Evolutionary conservation across 2,113 vertebrate genomes (phyloP).

Genomic region (Halichoerus grypus): DNA sequence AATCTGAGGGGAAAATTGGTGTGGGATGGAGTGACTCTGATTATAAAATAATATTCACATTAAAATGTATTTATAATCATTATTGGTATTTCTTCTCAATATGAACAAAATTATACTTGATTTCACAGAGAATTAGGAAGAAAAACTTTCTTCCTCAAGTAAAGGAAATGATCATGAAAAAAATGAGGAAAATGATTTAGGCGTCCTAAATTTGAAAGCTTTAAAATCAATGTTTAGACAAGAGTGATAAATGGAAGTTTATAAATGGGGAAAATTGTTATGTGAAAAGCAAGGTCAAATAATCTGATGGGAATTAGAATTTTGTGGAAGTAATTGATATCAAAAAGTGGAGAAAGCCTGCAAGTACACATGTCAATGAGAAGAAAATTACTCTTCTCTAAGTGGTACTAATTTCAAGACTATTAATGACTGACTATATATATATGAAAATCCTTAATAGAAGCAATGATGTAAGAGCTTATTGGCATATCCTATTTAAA

Average conservation of each 20-base stretch:
- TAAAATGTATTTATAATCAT: slow-evolving; percentile 65
- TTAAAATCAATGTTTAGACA: slow-evolving; percentile 3
- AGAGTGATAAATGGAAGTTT: background rate
- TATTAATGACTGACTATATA: background rate
- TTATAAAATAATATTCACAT: slow-evolving; percentile 65
- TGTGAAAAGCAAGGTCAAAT: background rate
- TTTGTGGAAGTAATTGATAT: background rate
- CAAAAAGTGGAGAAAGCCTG: background rate
- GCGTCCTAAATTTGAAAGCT: background rate
- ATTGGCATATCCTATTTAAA: background rate
- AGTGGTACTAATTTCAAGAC: background rate
- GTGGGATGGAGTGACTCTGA: slow-evolving; percentile 34
- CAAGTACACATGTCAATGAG: background rate
- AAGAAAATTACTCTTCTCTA: background rate
- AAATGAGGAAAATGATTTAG: background rate
- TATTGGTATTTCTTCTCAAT: slow-evolving; percentile 56
- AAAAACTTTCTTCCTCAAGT: background rate
- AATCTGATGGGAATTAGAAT: background rate
- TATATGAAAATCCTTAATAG: background rate
- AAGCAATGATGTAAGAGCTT: background rate
- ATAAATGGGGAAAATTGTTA: background rate
- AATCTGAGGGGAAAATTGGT: slow-evolving; percentile 58
- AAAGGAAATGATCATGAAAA: background rate
- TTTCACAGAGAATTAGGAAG: slow-evolving; percentile 42
- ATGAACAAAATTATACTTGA: slow-evolving; percentile 36